Percentiles rank a stretch among this genome's conserved stretches.
phyloP scores from a whole-genome alignment of 1,140 invertebrate genomes.

The Oncopodura yosiiana region DNA sequence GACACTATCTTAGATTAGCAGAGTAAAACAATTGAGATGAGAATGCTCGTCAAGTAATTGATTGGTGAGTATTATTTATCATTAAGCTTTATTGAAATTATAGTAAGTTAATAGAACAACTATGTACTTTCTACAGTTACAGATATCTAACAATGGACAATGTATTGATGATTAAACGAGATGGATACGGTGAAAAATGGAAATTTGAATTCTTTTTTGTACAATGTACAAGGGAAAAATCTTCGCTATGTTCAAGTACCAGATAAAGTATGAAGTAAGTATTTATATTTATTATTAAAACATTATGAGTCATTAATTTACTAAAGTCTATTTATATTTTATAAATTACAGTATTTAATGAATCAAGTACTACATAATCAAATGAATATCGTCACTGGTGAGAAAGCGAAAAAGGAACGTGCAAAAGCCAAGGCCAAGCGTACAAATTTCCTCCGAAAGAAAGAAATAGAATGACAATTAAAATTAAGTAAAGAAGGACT shows the following conservation, averaged over 20 bases:
- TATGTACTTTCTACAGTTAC: conserved; percentile 18
- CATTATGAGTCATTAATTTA: not conserved
- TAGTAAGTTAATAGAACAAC: too few species aligned
- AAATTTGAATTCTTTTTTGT: conserved; percentile 27
- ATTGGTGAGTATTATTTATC: too few species aligned
- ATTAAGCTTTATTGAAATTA: too few species aligned
- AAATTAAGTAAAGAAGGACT: too few species aligned
- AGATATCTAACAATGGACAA: conserved; percentile 24
- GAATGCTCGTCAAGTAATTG: too few species aligned
- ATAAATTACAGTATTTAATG: conserved; percentile 9
- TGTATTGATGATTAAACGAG: conserved; percentile 19
- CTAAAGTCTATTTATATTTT: not conserved
- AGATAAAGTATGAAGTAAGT: conserved; percentile 24
- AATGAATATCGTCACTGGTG: conserved; percentile 17
- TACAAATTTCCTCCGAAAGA: too few species aligned
- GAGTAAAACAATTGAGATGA: too few species aligned
- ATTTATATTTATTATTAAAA: not conserved
- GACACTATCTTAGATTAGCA: too few species aligned
- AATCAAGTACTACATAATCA: conserved; percentile 9
- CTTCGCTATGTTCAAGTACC: conserved; percentile 21
- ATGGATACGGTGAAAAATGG: conserved; percentile 3
- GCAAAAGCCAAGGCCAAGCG: conserved; percentile 10
- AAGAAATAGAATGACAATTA: too few species aligned
- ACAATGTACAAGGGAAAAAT: conserved; percentile 18
- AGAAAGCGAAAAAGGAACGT: conserved; percentile 15